phyloP scores from a whole-genome alignment of 2,113 vertebrate species.

The Cacatua alba region DNA sequence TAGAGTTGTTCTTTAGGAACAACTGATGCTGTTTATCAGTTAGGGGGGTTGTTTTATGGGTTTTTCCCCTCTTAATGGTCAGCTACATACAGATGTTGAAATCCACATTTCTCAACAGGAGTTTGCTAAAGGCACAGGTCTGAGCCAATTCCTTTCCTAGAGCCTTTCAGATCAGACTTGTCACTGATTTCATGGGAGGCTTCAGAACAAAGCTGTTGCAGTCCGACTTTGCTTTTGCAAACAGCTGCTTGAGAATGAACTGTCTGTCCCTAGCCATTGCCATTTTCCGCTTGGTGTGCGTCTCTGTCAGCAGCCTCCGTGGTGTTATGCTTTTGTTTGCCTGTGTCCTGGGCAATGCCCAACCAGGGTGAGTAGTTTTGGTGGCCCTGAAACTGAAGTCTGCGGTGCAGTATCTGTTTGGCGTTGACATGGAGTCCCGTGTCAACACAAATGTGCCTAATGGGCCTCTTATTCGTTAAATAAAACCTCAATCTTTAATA shows the following conservation, averaged over 20 bases:
- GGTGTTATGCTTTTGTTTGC: background rate
- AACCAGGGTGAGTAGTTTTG: background rate
- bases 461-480: background rate
- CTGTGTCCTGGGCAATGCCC: background rate
- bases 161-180: background rate
- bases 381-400: background rate
- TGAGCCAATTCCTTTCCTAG: background rate
- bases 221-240: background rate
- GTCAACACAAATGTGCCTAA: background rate
- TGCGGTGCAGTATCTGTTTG: background rate
- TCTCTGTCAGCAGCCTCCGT: background rate
- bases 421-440: background rate
- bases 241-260: background rate
- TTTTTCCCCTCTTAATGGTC: background rate
- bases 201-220: background rate
- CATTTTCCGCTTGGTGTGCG: background rate
- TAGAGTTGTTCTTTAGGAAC: background rate
- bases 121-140: background rate
- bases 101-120: background rate
- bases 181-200: background rate
- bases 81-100: background rate
- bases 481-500: background rate
- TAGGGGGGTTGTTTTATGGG: rapidly evolving
- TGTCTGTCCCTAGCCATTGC: background rate
- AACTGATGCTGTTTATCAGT: background rate